A percentile compares a stretch with the other conserved stretches of the same genome.
Evolutionary conservation across 2,888 invertebrate genomes (phyloP).

Genomic region (Drosophila borborema): DNA sequence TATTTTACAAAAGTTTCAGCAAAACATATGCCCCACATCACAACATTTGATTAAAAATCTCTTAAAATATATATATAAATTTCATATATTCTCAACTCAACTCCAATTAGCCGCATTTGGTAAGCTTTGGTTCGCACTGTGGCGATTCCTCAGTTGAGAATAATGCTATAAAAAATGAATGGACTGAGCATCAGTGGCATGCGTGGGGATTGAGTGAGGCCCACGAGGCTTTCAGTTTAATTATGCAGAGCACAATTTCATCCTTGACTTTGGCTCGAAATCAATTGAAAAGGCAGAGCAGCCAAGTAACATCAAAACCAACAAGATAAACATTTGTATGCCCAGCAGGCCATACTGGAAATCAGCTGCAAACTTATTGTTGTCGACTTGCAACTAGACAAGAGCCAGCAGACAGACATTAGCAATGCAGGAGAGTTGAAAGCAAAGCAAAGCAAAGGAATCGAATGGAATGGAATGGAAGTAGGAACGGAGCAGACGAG

Average conservation of each 20-base stretch:
- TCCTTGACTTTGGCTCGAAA: slow-evolving; percentile 17
- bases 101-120: background rate
- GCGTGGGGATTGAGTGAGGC: too few relatives aligned
- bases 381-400: slow-evolving; percentile 10
- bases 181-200: background rate
- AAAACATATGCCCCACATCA: too few relatives aligned
- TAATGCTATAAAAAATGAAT: background rate
- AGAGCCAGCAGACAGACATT: slow-evolving; percentile 4
- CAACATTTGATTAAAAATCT: too few relatives aligned
- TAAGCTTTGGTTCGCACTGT: background rate
- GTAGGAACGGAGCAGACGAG: too few relatives aligned
- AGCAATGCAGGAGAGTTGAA: background rate
- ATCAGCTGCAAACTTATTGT: slow-evolving; percentile 31
- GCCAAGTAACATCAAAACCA: slow-evolving; percentile 16
- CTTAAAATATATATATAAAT: too few relatives aligned
- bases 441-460: too few relatives aligned
- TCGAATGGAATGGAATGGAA: too few relatives aligned
- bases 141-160: background rate
- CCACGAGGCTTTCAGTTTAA: slow-evolving; percentile 14
- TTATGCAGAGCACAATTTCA: slow-evolving; percentile 18
- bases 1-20: too few relatives aligned
- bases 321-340: slow-evolving; percentile 25
- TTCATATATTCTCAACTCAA: too few relatives aligned
- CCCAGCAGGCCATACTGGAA: slow-evolving; percentile 22
- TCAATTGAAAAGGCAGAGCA: slow-evolving; percentile 3